phyloP scores from a whole-genome alignment of 2,113 vertebrate genomes.

The Pseudorhombus dupliciocellatus region DNA sequence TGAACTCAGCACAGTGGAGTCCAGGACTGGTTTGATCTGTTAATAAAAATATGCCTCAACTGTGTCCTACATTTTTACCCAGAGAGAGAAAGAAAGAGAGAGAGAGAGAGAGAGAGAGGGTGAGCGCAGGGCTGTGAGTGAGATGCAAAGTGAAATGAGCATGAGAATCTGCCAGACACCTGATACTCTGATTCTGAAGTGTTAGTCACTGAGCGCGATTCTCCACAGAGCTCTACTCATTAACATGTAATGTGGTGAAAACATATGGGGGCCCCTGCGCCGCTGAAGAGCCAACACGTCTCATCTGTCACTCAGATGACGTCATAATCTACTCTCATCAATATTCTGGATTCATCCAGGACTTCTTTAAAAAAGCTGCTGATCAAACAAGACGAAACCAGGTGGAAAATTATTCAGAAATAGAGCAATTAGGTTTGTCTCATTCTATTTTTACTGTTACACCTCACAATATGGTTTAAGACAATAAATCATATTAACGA shows the following conservation, averaged over 20 bases:
- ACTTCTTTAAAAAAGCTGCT: too few relatives aligned
- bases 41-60: background rate
- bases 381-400: too few relatives aligned
- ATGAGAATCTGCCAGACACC: slow-evolving; percentile 32
- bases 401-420: too few relatives aligned
- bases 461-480: too few relatives aligned
- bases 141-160: slow-evolving; percentile 19
- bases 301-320: background rate
- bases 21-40: too few relatives aligned
- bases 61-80: background rate
- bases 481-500: too few relatives aligned
- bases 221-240: slow-evolving; percentile 6
- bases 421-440: too few relatives aligned
- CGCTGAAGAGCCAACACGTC: background rate
- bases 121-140: background rate
- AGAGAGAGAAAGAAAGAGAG: background rate
- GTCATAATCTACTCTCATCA: too few relatives aligned
- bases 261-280: background rate
- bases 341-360: too few relatives aligned
- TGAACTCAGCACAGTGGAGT: background rate
- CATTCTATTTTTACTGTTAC: too few relatives aligned
- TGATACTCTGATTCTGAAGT: slow-evolving; percentile 8
- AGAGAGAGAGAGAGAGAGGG: too few relatives aligned
- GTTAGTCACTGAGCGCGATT: slow-evolving; percentile 6
- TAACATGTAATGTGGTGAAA: slow-evolving; percentile 3